These are phyloP conservation scores for Saimiri boliviensis DNA, from an alignment of 2,113 vertebrate species.

Conservation along the genomic window DNA sequence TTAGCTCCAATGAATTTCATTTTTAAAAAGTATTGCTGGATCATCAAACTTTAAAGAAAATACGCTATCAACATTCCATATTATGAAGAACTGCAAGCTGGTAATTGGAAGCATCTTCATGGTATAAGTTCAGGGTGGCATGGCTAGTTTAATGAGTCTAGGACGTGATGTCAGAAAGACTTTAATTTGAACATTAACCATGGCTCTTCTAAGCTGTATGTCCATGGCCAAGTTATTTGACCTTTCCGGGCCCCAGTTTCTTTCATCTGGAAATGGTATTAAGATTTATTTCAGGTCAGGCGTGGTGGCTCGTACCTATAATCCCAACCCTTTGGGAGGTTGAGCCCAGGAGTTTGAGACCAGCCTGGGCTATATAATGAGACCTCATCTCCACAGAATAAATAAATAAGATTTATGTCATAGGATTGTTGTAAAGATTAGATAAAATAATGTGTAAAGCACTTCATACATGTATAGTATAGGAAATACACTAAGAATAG, in stretches of 20 bases:
- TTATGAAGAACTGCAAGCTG: background rate
- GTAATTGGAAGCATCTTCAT: background rate
- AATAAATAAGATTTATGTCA: background rate
- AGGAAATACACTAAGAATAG: background rate
- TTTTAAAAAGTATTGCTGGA: background rate
- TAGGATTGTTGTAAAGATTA: background rate
- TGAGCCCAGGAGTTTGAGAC: too few relatives aligned
- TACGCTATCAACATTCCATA: background rate
- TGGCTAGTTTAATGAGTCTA: background rate
- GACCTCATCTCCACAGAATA: too few relatives aligned
- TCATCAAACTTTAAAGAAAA: background rate
- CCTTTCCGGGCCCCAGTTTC: background rate
- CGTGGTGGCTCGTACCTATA: too few relatives aligned
- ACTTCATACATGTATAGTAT: background rate
- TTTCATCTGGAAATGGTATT: background rate
- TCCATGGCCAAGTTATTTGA: background rate
- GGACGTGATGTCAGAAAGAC: background rate
- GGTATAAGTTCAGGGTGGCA: background rate
- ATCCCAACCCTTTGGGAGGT: too few relatives aligned
- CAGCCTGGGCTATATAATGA: too few relatives aligned
- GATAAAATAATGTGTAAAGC: background rate
- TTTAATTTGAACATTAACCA: background rate
- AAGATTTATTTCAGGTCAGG: background rate
- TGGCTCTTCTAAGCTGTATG: background rate
- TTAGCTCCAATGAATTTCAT: background rate